Conservation (phyloP, 2,113 vertebrate genomes). For the Bolborhynchus lineola region DNA sequence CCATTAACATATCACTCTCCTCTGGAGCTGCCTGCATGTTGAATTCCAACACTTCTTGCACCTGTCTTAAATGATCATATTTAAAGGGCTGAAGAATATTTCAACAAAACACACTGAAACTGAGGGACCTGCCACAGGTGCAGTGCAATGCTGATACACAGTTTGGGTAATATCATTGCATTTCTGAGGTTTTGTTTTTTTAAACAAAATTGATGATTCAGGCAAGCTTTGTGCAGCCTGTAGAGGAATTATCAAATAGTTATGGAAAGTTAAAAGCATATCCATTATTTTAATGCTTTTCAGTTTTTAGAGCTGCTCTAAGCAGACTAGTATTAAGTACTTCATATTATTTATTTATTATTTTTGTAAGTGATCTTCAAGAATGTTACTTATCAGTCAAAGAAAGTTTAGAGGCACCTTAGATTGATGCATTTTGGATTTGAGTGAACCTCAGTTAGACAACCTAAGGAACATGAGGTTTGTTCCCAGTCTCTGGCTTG, state of each 20-base stretch:
- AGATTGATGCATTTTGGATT: neutral
- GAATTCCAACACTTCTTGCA: neutral
- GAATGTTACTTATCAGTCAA: neutral
- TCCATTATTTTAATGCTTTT: neutral
- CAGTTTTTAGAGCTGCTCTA: neutral
- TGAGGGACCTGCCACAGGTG: neutral
- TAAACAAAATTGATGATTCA: neutral
- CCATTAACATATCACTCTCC: neutral
- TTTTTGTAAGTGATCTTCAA: neutral
- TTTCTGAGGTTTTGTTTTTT: neutral
- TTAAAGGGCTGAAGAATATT: neutral
- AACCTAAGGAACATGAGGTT: neutral
- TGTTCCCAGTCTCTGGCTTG: neutral
- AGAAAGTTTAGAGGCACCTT: neutral
- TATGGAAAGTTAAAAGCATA: neutral
- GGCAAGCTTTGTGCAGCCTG: neutral
- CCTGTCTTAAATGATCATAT: neutral
- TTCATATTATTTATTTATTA: neutral
- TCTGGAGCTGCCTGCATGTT: neutral
- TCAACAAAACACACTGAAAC: neutral
- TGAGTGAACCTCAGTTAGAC: neutral
- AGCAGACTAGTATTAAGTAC: neutral
- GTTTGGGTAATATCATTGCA: accelerated
- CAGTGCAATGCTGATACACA: neutral
- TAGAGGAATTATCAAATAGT: neutral